These are phyloP conservation scores for Bos javanicus DNA, from an alignment of 2,113 vertebrate genomes.

Conservation along the genomic window DNA sequence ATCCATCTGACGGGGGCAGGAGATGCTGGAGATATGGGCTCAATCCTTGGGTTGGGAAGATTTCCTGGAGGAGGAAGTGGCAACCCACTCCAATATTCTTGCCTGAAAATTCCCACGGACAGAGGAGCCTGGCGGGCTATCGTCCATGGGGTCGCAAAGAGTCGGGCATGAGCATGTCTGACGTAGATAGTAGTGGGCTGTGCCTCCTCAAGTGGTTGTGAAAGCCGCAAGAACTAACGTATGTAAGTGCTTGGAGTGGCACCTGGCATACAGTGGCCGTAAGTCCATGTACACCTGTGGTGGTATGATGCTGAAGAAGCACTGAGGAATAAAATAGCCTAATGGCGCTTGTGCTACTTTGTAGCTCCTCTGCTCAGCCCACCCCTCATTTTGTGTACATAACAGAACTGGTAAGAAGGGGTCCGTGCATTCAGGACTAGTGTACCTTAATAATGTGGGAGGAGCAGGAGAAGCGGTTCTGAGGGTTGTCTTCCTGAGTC, in stretches of 20 bases:
- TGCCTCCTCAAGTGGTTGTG: not conserved
- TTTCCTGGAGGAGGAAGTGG: not conserved
- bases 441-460: not conserved
- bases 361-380: not conserved
- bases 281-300: not conserved
- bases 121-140: not conserved
- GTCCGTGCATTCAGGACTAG: fast-evolving
- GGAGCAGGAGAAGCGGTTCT: not conserved
- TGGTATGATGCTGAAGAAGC: not conserved
- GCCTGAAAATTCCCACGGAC: not conserved
- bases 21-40: not conserved
- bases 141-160: not conserved
- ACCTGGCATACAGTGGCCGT: too few species aligned
- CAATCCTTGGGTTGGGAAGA: fast-evolving
- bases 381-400: not conserved
- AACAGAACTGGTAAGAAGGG: not conserved
- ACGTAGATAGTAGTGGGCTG: not conserved
- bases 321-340: not conserved
- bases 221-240: not conserved
- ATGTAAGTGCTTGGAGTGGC: not conserved
- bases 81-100: not conserved
- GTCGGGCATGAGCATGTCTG: not conserved
- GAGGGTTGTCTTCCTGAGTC: not conserved
- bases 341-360: not conserved
- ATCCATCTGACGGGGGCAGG: not conserved